Conservation (phyloP, 1,140 invertebrate genomes). For the Cecropterus lyciades region DNA sequence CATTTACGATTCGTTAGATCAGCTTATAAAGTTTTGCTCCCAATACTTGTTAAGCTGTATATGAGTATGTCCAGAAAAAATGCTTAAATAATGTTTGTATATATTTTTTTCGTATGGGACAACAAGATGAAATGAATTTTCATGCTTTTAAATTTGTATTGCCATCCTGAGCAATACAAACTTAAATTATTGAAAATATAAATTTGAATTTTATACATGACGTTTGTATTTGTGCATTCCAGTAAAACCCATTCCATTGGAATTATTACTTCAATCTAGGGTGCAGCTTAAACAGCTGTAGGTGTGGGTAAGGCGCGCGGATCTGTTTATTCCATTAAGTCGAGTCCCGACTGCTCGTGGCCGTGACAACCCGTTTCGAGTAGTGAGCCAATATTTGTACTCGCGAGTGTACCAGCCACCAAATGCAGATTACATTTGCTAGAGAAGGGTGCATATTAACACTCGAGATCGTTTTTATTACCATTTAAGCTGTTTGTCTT, state of each 20-base stretch:
- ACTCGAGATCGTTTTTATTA: conserved; percentile 17
- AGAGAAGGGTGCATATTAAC: conserved; percentile 69
- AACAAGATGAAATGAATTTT: no score
- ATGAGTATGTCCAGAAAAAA: no score
- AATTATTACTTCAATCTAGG: not conserved
- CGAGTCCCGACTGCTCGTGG: conserved; percentile 59
- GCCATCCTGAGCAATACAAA: no score
- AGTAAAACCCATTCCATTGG: not conserved
- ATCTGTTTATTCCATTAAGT: conserved; percentile 75
- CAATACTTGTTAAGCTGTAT: no score
- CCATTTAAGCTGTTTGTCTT: conserved; percentile 17
- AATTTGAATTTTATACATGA: no score
- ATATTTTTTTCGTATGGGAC: no score
- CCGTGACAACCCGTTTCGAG: conserved; percentile 72
- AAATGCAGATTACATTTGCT: conserved; percentile 70
- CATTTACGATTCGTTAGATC: no score
- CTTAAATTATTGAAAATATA: no score
- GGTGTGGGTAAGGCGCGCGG: conserved; percentile 15
- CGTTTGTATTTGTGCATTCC: no score
- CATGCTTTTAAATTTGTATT: no score
- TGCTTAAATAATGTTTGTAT: no score
- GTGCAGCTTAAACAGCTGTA: conserved; percentile 37
- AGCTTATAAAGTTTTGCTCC: no score
- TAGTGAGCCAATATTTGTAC: conserved; percentile 72
- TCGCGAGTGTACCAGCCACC: conserved; percentile 57